Conservation (phyloP, 2,888 invertebrate species). For the Trissolcus japonicus region DNA sequence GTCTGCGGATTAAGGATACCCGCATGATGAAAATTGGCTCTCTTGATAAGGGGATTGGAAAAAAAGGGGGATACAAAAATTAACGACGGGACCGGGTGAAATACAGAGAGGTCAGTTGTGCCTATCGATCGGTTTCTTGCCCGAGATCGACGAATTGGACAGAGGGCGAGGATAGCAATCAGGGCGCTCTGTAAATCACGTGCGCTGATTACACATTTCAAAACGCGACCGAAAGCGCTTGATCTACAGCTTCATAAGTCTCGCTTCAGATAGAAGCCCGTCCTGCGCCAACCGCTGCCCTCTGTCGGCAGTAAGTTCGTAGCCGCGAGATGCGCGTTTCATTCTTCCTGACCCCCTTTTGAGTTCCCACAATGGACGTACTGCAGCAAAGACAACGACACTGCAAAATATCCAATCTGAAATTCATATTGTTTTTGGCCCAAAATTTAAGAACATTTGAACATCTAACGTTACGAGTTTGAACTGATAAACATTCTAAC, state of each 20-base stretch:
- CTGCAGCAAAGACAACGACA: constrained; percentile 52
- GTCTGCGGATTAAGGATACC: too few species aligned
- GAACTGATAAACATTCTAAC: too few species aligned
- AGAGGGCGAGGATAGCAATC: constrained; percentile 67
- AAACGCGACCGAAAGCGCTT: constrained; percentile 70
- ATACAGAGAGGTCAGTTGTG: constrained; percentile 18
- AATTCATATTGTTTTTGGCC: too few species aligned
- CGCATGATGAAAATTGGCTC: constrained; percentile 30
- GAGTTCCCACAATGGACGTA: constrained; percentile 16
- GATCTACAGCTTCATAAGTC: constrained; percentile 71
- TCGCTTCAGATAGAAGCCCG: constrained; percentile 47
- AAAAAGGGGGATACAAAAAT: constrained; percentile 29
- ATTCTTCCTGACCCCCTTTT: constrained; percentile 27
- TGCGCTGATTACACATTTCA: constrained; percentile 73
- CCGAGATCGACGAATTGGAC: constrained; percentile 54
- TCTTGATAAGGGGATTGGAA: constrained; percentile 5
- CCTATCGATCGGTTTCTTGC: constrained; percentile 57
- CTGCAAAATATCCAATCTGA: too few species aligned
- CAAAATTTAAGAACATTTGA: too few species aligned
- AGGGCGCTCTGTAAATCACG: constrained; percentile 70
- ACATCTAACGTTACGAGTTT: too few species aligned
- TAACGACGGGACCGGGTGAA: constrained; percentile 17
- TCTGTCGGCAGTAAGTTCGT: constrained; percentile 48
- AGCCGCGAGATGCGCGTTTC: constrained; percentile 42
- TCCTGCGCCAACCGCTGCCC: constrained; percentile 30